Evolutionary conservation across 2,888 invertebrate genomes (phyloP).

Genomic region (Sussaba pulchella): DNA sequence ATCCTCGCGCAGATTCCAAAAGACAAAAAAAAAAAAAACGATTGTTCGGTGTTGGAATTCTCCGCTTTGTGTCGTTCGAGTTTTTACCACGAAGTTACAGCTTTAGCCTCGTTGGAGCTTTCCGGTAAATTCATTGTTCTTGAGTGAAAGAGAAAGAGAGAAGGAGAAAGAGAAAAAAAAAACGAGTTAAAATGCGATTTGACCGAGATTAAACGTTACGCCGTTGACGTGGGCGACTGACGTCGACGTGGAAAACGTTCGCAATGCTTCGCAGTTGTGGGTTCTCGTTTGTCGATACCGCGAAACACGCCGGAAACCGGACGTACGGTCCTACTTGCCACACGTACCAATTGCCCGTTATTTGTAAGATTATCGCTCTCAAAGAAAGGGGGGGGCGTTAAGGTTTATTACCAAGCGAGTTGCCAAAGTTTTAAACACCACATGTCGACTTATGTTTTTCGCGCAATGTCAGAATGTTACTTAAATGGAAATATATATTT

Average conservation of each 20-base stretch:
- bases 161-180: not conserved
- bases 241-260: not conserved
- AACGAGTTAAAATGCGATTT: conserved; percentile 12
- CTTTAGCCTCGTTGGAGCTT: conserved; percentile 17
- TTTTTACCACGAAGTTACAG: conserved; percentile 11
- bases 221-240: not conserved
- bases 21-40: too few species aligned
- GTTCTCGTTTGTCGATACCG: conserved; percentile 37
- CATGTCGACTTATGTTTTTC: too few species aligned
- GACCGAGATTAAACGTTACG: conserved; percentile 25
- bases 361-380: conserved; percentile 21
- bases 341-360: conserved; percentile 32
- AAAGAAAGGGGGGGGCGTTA: too few species aligned
- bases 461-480: too few species aligned
- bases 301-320: conserved; percentile 58
- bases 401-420: conserved; percentile 2
- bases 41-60: conserved; percentile 56
- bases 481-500: too few species aligned
- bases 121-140: conserved; percentile 20
- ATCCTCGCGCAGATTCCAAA: conserved; percentile 12
- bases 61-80: conserved; percentile 29
- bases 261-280: not conserved
- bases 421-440: not conserved
- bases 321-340: conserved; percentile 26
- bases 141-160: not conserved